phyloP scores from a whole-genome alignment of 2,888 invertebrate species.

The Ichneumoninae sp. region DNA sequence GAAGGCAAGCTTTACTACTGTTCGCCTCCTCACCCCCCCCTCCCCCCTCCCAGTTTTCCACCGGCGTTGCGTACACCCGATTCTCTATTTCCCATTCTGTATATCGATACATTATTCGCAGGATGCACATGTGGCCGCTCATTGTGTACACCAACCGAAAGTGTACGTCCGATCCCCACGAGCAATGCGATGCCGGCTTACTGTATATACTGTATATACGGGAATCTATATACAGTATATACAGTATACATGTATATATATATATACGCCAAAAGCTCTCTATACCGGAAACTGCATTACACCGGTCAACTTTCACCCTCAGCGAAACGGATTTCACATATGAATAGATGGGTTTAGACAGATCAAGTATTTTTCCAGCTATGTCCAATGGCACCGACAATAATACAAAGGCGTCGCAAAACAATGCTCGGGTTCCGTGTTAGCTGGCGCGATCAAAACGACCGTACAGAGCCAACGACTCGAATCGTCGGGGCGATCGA shows the following conservation, averaged over 20 bases:
- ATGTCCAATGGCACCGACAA: conserved; percentile 21
- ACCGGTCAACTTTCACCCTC: neutral
- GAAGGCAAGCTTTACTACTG: neutral
- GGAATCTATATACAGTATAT: neutral
- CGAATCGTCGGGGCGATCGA: conserved; percentile 26
- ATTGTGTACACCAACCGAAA: neutral
- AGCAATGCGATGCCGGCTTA: neutral
- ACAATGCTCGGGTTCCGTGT: conserved; percentile 74
- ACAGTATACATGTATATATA: too few species aligned
- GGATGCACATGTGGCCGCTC: neutral
- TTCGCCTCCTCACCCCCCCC: neutral
- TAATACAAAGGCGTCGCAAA: conserved; percentile 72
- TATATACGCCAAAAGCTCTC: neutral
- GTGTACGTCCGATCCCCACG: neutral
- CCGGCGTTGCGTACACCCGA: neutral
- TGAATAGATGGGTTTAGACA: conserved; percentile 34
- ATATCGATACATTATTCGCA: neutral
- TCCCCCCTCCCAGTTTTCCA: neutral
- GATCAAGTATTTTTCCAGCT: conserved; percentile 3
- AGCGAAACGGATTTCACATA: neutral
- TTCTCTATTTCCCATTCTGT: neutral
- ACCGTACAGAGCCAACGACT: conserved; percentile 58
- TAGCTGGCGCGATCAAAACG: conserved; percentile 77
- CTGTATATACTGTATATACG: neutral
- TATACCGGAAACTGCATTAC: neutral